Evolutionary conservation across 2,888 invertebrate genomes (phyloP).

Genomic region (Ectemnius continuus): DNA sequence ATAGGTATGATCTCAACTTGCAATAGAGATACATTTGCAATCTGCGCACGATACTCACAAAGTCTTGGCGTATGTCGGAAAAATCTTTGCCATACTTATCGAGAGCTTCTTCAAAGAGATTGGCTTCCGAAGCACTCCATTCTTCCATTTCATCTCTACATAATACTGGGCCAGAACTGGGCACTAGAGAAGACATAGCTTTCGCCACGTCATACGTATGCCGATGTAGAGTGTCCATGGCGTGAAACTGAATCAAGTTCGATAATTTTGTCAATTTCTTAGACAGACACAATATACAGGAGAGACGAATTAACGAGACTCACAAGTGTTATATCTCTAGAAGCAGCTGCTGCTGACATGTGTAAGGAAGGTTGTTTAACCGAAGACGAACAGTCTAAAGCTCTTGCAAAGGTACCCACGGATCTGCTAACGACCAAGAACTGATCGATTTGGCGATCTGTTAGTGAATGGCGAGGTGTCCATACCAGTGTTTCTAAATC

Average conservation of each 20-base stretch:
- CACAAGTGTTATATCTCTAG: constrained; percentile 97
- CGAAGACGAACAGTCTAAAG: constrained; percentile 98
- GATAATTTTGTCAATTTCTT: too few relatives aligned
- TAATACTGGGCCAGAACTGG: constrained; percentile 95
- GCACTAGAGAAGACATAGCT: constrained; percentile 95
- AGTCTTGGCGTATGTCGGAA: constrained; percentile 98
- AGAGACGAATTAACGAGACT: constrained; percentile 31
- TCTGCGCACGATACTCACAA: constrained; percentile 84
- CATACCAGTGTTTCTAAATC: constrained; percentile 95
- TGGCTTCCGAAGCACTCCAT: constrained; percentile 99
- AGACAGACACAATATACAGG: too few relatives aligned
- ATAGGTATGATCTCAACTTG: not conserved
- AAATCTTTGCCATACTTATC: constrained; percentile 99
- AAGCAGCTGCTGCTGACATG: constrained; percentile 99
- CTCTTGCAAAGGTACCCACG: constrained; percentile 98
- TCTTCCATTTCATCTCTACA: constrained; percentile 99
- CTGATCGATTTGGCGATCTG: constrained; percentile 98
- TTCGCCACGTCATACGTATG: constrained; percentile 94
- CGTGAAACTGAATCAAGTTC: constrained; percentile 88
- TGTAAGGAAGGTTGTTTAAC: constrained; percentile 99
- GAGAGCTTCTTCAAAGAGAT: constrained; percentile 98
- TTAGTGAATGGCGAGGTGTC: constrained; percentile 94
- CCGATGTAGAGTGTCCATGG: constrained; percentile 97
- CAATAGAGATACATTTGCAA: too few relatives aligned
- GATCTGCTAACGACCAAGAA: constrained; percentile 96